Percentiles rank a stretch among this genome's conserved stretches.
phyloP scores from a whole-genome alignment of 2,113 vertebrate genomes.

The Paralichthys olivaceus region DNA sequence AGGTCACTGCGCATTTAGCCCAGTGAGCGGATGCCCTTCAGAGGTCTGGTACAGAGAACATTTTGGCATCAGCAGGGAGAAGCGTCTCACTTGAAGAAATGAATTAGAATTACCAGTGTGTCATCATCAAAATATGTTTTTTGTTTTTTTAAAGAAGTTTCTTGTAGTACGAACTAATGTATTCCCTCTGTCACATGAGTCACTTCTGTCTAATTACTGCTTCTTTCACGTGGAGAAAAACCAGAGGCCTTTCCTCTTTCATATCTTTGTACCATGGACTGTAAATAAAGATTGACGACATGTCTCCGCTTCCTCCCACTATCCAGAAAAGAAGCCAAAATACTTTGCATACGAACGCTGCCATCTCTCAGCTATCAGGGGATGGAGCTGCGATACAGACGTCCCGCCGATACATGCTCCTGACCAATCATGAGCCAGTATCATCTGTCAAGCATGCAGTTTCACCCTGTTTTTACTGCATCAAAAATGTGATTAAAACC shows the following conservation, averaged over 20 bases:
- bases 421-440: no score
- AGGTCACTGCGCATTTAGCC: constrained; percentile 53
- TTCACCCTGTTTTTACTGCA: no score
- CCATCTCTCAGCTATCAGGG: no score
- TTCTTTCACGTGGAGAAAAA: background rate
- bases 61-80: constrained; percentile 36
- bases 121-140: constrained; percentile 47
- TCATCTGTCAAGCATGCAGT: no score
- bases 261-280: background rate
- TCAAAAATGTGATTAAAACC: no score
- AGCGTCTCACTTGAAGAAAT: constrained; percentile 41
- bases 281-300: no score
- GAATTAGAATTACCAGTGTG: constrained; percentile 35
- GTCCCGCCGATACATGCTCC: no score
- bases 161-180: constrained; percentile 9
- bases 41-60: constrained; percentile 8
- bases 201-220: constrained; percentile 17
- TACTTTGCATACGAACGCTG: no score
- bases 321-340: no score
- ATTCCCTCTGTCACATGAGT: constrained; percentile 6
- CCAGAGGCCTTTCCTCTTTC: background rate
- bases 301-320: no score
- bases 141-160: constrained; percentile 27
- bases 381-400: no score
- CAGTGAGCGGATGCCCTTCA: constrained; percentile 40